Percentiles rank a stretch among this genome's conserved stretches.
Evolutionary conservation across 2,888 invertebrate genomes (phyloP).

Genomic region (Drosophila sordidapex): DNA sequence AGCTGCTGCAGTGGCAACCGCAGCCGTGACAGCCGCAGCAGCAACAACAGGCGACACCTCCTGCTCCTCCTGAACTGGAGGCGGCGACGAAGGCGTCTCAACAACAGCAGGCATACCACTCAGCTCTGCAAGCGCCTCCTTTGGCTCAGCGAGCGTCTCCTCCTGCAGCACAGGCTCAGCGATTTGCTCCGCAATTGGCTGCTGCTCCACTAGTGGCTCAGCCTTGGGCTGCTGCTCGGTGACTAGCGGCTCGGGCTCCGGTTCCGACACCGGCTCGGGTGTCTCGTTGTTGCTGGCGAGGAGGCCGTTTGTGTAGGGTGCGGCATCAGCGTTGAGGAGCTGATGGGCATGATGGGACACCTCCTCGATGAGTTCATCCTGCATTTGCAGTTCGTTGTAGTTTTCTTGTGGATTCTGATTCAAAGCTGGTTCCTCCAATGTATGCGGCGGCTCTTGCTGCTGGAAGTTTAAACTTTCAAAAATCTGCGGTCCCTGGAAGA

Average conservation of each 20-base stretch:
- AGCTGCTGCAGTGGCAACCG: slow-evolving; percentile 33
- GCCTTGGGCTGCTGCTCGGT: slow-evolving; percentile 1
- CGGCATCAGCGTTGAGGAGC: slow-evolving; percentile 12
- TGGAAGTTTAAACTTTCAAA: slow-evolving; percentile 1
- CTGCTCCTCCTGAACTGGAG: slow-evolving; percentile 1
- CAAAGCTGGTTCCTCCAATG: slow-evolving; percentile 19
- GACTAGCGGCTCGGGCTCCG: slow-evolving; percentile 17
- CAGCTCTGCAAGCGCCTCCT: slow-evolving; percentile 7
- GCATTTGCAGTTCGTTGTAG: slow-evolving; percentile 53
- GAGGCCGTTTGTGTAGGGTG: slow-evolving; percentile 44
- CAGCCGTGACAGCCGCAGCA: slow-evolving; percentile 26
- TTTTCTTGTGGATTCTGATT: slow-evolving; percentile 46
- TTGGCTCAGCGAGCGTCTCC: slow-evolving; percentile 12
- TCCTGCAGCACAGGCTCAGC: slow-evolving; percentile 5
- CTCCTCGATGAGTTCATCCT: slow-evolving; percentile 47
- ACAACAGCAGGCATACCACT: slow-evolving; percentile 2
- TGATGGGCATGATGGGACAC: slow-evolving; percentile 13
- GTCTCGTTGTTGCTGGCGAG: slow-evolving; percentile 17
- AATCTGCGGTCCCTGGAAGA: neutral
- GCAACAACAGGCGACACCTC: slow-evolving; percentile 1
- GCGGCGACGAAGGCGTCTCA: slow-evolving; percentile 8
- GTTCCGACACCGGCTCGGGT: slow-evolving; percentile 29
- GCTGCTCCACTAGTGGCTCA: slow-evolving; percentile 12
- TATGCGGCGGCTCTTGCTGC: slow-evolving; percentile 2
- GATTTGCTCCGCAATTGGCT: slow-evolving; percentile 20